A percentile compares a stretch with the other conserved stretches of the same genome.
phyloP scores from a whole-genome alignment of 2,113 vertebrate species.

The Oxyruncus cristatus region DNA sequence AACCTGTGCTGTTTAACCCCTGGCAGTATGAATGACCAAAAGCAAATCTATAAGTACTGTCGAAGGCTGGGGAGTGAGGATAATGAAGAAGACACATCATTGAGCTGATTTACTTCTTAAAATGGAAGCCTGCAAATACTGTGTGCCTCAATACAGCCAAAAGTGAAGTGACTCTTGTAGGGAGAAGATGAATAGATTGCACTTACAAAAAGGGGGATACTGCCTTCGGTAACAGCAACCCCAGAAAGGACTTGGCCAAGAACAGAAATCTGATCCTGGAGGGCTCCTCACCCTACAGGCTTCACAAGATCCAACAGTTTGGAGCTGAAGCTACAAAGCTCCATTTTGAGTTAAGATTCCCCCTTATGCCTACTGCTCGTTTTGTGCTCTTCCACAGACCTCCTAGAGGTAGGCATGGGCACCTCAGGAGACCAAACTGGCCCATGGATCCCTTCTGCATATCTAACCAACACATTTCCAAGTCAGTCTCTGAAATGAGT shows the following conservation, averaged over 20 bases:
- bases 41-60: neutral
- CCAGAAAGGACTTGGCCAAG: neutral
- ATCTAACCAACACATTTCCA: neutral
- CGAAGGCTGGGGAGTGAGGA: neutral
- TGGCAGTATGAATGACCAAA: neutral
- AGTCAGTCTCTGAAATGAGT: rapidly evolving
- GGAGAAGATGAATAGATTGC: neutral
- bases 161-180: neutral
- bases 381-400: neutral
- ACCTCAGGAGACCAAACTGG: neutral
- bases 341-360: neutral
- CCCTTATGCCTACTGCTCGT: neutral
- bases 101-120: neutral
- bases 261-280: neutral
- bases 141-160: neutral
- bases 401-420: neutral
- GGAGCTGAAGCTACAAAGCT: neutral
- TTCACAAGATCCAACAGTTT: neutral
- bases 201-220: neutral
- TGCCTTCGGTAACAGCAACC: neutral
- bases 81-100: neutral
- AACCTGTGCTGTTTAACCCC: neutral
- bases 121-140: neutral
- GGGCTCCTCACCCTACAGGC: neutral
- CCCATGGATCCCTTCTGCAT: neutral